Percentiles rank a stretch among this genome's conserved stretches.
phyloP scores from a whole-genome alignment of 2,888 invertebrate genomes.

The Corbicula japonica region DNA sequence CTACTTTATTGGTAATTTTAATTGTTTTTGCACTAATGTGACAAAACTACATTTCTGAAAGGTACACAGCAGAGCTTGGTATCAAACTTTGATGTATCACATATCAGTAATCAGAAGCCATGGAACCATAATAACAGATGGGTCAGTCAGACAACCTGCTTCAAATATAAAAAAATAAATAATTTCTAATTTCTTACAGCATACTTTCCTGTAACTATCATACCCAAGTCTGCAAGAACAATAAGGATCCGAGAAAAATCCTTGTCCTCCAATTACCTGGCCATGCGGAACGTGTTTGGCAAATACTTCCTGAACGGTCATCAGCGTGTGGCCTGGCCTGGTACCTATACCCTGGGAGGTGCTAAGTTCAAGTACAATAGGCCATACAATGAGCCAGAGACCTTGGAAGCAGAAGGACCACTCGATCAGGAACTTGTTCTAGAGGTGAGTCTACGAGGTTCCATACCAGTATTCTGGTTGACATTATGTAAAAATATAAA shows the following conservation, averaged over 20 bases:
- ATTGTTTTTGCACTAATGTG: no score
- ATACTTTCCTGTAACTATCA: slow-evolving; percentile 79
- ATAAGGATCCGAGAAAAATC: slow-evolving; percentile 90
- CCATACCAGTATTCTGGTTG: no score
- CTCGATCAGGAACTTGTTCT: slow-evolving; percentile 95
- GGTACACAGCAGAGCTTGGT: no score
- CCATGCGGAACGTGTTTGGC: slow-evolving; percentile 93
- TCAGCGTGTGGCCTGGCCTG: slow-evolving; percentile 97
- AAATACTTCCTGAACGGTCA: slow-evolving; percentile 97
- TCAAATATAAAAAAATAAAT: no score
- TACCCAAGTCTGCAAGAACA: slow-evolving; percentile 75
- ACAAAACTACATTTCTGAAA: no score
- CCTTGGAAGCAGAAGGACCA: slow-evolving; percentile 94
- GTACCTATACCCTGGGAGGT: slow-evolving; percentile 93
- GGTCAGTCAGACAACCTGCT: no score
- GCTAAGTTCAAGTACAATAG: slow-evolving; percentile 96
- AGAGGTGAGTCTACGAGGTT: slow-evolving; percentile 89
- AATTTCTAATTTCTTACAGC: slow-evolving; percentile 72
- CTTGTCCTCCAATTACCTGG: slow-evolving; percentile 96
- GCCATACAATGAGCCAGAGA: slow-evolving; percentile 90
- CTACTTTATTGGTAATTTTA: no score
- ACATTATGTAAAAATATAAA: no score
- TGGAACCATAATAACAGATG: no score
- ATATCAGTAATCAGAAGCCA: no score
- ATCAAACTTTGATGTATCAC: no score